phyloP scores from a whole-genome alignment of 2,888 invertebrate genomes.

The Metacarcinus magister region DNA sequence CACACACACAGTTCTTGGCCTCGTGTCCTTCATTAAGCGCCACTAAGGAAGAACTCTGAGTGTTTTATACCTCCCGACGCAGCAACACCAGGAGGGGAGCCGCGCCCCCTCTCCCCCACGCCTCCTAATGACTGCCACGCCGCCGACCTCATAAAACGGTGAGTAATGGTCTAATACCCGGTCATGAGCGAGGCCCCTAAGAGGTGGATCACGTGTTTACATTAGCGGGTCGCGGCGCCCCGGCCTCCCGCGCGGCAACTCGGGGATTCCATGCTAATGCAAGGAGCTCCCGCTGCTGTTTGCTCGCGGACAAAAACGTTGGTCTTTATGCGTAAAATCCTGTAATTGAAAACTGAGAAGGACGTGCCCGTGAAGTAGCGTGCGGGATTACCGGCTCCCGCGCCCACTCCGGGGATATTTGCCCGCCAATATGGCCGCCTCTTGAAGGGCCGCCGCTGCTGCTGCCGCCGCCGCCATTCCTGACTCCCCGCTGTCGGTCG shows the following conservation, averaged over 20 bases:
- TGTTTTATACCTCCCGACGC: neutral
- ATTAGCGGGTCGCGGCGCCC: conserved; percentile 9
- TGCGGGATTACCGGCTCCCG: conserved; percentile 57
- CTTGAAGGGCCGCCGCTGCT: neutral
- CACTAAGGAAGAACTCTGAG: neutral
- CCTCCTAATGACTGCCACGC: neutral
- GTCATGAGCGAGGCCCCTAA: conserved; percentile 19
- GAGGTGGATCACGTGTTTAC: conserved; percentile 42
- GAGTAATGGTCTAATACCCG: conserved; percentile 20
- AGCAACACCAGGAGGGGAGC: neutral
- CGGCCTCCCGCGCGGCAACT: conserved; percentile 27
- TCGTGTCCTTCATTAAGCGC: neutral
- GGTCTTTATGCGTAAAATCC: conserved; percentile 73
- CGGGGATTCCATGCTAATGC: conserved; percentile 49
- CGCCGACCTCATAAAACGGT: conserved; percentile 10
- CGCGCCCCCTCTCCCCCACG: neutral
- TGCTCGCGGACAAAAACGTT: conserved; percentile 65
- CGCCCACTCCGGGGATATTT: conserved; percentile 53
- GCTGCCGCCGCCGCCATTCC: neutral
- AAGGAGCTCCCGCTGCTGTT: conserved; percentile 51
- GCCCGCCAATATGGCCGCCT: conserved; percentile 55
- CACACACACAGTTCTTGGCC: conserved; percentile 8
- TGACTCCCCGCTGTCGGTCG: neutral
- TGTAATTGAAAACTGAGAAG: conserved; percentile 78
- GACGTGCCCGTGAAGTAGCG: conserved; percentile 68